Evolutionary conservation across 2,113 vertebrate species (phyloP), one percentile per base, ranked within the genome.

Genomic region (Cynoglossus semilaevis): DNA sequence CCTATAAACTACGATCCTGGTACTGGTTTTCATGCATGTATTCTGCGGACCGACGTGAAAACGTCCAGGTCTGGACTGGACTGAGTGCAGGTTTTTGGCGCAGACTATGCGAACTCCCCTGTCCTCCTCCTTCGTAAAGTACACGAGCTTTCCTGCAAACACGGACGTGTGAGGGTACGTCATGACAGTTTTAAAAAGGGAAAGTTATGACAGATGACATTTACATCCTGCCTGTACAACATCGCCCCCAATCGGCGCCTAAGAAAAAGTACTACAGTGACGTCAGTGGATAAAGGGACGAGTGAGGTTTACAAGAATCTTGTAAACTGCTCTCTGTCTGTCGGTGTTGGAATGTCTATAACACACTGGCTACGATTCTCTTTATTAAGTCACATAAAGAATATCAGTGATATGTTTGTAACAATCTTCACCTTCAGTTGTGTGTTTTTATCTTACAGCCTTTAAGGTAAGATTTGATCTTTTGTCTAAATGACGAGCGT

Each of bases 191-290:
- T 18, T 2, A 43, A 43, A 43, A 43, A 41, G 38, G 10, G 42
- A n/a, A 15, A 46, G 52, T 15, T 19, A 29, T 47, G 58, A 15
- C 54, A 40, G 59, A 43, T 35, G 8, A 15, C 15, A 17, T 17
- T 1, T 42, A 16, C 15, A 36, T 51, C 45, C 45, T 67, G 40
- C 36, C 34, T 12, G 73, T 1, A 50, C 67, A 59, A 7, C 76
- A 69, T 72, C 51, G 57, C 76, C 80, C 67, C 69, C 58, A 11
- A 65, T 55, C 2, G 72, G 70, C 64, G 1, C 17, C 37, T 46
- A 15, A 1, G 13, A 11, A 58, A n/a, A 22, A 71, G 22, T n/a
- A 8, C 34, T 16, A 3, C 12, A 1, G 37, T 38, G 37, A 12
- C 37, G 37, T 38, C 9, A 38, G 38, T 3, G 1, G 38, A 10